Evolutionary conservation across 1,140 invertebrate genomes (phyloP).

Genomic region (Leguminivora glycinivorella): DNA sequence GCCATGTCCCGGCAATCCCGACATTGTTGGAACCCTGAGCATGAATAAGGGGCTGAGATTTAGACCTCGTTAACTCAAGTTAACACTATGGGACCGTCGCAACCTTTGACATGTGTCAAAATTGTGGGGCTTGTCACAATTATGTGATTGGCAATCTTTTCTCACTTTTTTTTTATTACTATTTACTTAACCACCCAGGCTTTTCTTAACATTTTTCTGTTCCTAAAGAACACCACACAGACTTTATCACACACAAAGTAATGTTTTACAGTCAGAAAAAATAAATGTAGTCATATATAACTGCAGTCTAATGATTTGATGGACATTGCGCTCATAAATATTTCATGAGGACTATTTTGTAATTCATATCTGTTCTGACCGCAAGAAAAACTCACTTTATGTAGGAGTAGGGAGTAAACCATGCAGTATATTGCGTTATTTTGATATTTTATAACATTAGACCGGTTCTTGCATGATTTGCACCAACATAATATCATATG

Average conservation of each 20-base stretch:
- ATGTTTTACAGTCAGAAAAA: no score
- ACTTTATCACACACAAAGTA: background rate
- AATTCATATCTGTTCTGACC: background rate
- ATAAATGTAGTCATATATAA: no score
- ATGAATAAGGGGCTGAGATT: background rate
- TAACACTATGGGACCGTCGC: background rate
- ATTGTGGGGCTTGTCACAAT: background rate
- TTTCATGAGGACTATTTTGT: background rate
- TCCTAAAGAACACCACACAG: background rate
- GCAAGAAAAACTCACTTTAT: background rate
- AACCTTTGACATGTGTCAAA: background rate
- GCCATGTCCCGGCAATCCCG: background rate
- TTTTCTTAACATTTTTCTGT: background rate
- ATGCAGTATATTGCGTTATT: no score
- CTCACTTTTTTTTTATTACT: no score
- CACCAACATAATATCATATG: no score
- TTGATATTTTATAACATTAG: no score
- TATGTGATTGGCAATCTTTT: background rate
- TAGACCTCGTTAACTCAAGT: background rate
- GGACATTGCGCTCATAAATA: conserved; percentile 4
- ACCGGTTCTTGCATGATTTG: no score
- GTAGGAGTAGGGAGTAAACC: no score
- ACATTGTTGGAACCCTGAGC: background rate
- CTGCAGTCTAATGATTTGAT: background rate
- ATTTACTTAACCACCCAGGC: no score